Evolutionary conservation across 2,797 vertebrate genomes (phyloP), one percentile per base, ranked within the genome.

Genomic region (Selene dorsalis): DNA sequence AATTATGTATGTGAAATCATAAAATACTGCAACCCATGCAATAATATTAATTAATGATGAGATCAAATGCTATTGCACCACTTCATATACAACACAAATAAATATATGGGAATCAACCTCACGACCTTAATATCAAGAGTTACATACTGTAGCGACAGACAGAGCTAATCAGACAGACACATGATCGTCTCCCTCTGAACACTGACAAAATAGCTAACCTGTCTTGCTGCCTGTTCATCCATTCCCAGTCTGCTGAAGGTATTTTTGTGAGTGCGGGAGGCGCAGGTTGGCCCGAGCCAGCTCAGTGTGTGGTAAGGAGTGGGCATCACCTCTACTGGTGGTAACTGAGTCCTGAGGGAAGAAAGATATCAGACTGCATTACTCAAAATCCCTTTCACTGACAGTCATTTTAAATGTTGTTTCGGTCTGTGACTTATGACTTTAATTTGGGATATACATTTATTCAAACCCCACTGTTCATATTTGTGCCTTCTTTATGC

Each of bases 251-350:
- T 87, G 78, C 85, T 93, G 90, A 94, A 94, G 63, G 89, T 71
- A 56, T 93, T 94, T 80, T 90, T 95, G 78, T 96, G 94, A 26
- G 87, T 87, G 38, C 94, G 92, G 39, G 94, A 90, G 3, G 87
- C 84, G 2, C 92, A 94, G 16, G 92, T 67, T 50, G 93, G 93
- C 6, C 95, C 94, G 2, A 95, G 92, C 95, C 95, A 96, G 87
- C 92, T 93, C 67, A 90, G 80, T 0, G 92, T 95, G 65, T 85
- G 93, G 80, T 95, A 95, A 20, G 93, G 93, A 64, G 94, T 95
- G 47, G 94, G 83, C 60, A 92, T 73, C 3, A 63, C 80, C 72
- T 96, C 94, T 6, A 91, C 86, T 41, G 89, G 63, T 0, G 90
- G 79, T 48, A 88, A 84, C 41, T 86, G 84, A 71, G 88, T 43